Conservation (phyloP, 1,140 invertebrate genomes). For the Monochamus saltuarius region DNA sequence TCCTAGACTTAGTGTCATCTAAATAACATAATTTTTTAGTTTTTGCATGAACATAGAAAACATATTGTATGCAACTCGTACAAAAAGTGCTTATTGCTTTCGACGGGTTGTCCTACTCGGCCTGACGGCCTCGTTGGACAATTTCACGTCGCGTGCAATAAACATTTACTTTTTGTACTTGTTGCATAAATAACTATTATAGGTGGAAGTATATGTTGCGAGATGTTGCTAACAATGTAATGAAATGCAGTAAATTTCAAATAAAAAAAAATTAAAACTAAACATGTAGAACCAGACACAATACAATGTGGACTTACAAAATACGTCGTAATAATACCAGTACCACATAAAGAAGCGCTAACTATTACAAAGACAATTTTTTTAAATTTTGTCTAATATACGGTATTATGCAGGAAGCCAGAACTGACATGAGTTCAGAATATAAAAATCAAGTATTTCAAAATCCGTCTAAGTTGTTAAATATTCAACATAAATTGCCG, state of each 20-base stretch:
- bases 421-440: conserved; percentile 11
- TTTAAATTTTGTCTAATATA: conserved; percentile 13
- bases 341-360: conserved; percentile 6
- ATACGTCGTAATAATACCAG: conserved; percentile 14
- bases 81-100: too few relatives aligned
- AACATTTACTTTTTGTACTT: too few relatives aligned
- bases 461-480: background rate
- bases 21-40: too few relatives aligned
- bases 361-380: conserved; percentile 16
- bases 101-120: too few relatives aligned
- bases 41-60: too few relatives aligned
- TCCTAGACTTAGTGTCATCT: too few relatives aligned
- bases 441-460: conserved; percentile 10
- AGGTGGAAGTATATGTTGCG: conserved; percentile 10
- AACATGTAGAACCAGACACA: background rate
- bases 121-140: too few relatives aligned
- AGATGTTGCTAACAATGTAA: conserved; percentile 6
- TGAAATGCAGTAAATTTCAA: conserved; percentile 12
- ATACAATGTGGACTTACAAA: conserved; percentile 18
- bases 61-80: too few relatives aligned
- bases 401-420: conserved; percentile 18
- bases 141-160: too few relatives aligned
- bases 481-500: too few relatives aligned
- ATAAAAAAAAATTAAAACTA: conserved; percentile 11
- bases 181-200: background rate